Base-by-base conservation (phyloP, 2,113 vertebrate genomes). In the Chloroceryle aenea region DNA sequence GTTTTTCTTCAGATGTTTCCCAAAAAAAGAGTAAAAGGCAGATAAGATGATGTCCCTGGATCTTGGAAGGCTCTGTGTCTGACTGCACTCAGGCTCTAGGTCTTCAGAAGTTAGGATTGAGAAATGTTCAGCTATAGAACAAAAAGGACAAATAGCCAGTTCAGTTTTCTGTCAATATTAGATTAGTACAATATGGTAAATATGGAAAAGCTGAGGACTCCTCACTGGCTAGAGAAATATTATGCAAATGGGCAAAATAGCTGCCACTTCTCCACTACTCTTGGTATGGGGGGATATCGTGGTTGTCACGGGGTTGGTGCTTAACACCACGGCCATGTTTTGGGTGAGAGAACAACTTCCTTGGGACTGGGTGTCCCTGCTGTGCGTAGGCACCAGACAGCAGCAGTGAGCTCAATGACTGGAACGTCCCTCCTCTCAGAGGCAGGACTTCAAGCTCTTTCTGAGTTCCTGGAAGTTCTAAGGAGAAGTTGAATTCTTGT, bases 11-110 rank as follows among this genome's bases (percentile, higher is more conserved):
- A 63, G 32, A 26, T 45, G 14, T 5, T 83, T 83, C 53, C n/a
- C 38, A 66, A 59, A 55, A 64, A 47, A 56, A 36, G 22, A 16
- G 25, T 32, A 45, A 62, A 68, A 84, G 20, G 42, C 30, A 72
- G 38, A 36, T 47, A 76, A 53, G 17, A 83, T 9, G 3, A 74
- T 2, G 2, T 52, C 32, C 55, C 59, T 58, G 63, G n/a, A 63
- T 67, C 63, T 83, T 6, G 81, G 25, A 85, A 63, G 63, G 19
- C 19, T 64, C 32, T 66, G 62, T 40, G 21, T 58, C 61, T 73
- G 32, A 85, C 25, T 2, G 0, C 9, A 6, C 18, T 17, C 47
- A 30, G 26, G 42, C 38, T 52, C 0, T 7, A 48, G 58, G 32
- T 23, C 13, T 79, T 87, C 36, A 29, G 13, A 91, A 42, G 12